These are phyloP conservation scores for Solen grandis DNA, from an alignment of 1,140 invertebrate genomes.

Conservation along the genomic window DNA sequence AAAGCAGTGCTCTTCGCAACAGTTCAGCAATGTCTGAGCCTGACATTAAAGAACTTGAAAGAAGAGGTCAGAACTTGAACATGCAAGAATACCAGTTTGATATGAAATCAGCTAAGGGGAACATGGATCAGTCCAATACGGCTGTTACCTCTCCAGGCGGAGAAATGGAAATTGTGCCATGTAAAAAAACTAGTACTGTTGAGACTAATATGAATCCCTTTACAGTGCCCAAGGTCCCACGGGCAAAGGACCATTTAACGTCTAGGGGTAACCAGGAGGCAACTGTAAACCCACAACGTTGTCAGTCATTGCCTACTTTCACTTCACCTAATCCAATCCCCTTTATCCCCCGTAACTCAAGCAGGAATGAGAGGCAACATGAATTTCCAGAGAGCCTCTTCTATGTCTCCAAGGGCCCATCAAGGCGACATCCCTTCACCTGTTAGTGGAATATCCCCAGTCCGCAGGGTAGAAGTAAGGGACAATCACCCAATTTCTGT, in stretches of 20 bases:
- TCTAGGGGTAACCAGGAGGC: neutral
- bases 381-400: slow-evolving; percentile 25
- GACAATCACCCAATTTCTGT: neutral
- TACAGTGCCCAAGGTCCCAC: slow-evolving; percentile 44
- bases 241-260: neutral
- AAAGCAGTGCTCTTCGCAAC: slow-evolving; percentile 28
- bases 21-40: slow-evolving; percentile 45
- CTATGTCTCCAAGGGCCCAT: slow-evolving; percentile 36
- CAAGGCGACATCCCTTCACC: slow-evolving; percentile 8
- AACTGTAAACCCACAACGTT: slow-evolving; percentile 6
- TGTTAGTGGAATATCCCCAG: neutral
- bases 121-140: neutral
- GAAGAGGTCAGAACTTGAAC: neutral
- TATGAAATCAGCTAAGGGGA: neutral
- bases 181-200: neutral
- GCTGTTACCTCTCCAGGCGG: neutral
- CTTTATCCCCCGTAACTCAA: slow-evolving; percentile 19
- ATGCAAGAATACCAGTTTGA: slow-evolving; percentile 27
- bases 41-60: slow-evolving; percentile 10
- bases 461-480: neutral
- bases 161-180: neutral
- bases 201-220: slow-evolving; percentile 32
- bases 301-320: slow-evolving; percentile 49
- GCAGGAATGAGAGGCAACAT: neutral
- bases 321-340: slow-evolving; percentile 37